Conservation (phyloP, 2,888 invertebrate genomes). For the Ennomos erosarius region DNA sequence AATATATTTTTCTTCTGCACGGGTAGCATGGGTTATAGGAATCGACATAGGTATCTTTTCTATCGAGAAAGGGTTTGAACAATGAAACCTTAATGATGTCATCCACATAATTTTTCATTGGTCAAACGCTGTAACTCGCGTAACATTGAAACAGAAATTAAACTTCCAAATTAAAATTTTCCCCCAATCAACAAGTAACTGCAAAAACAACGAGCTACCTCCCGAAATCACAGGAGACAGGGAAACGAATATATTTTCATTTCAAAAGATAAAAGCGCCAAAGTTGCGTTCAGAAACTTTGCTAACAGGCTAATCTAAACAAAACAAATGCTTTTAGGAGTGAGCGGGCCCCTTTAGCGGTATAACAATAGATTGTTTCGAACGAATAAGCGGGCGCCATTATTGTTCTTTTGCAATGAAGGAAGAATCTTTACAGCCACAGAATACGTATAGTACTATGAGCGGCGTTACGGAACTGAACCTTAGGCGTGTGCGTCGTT, state of each 20-base stretch:
- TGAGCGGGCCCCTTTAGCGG: slow-evolving; percentile 15
- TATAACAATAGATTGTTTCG: slow-evolving; percentile 22
- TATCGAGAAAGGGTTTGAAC: too few species aligned
- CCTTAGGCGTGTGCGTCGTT: too few species aligned
- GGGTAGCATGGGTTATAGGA: too few species aligned
- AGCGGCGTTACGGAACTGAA: too few species aligned
- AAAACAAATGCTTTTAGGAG: slow-evolving; percentile 52
- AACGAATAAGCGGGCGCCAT: not conserved
- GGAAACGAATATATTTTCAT: slow-evolving; percentile 58
- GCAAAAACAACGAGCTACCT: slow-evolving; percentile 15
- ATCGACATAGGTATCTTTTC: too few species aligned
- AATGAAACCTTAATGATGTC: too few species aligned
- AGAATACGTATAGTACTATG: too few species aligned
- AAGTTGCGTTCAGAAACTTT: slow-evolving; percentile 51
- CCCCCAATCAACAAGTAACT: slow-evolving; percentile 13
- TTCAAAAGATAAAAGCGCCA: slow-evolving; percentile 55
- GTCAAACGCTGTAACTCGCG: too few species aligned
- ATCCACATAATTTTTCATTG: too few species aligned
- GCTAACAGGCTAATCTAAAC: slow-evolving; percentile 59
- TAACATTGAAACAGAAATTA: too few species aligned
- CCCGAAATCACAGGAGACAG: slow-evolving; percentile 19
- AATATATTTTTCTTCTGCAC: too few species aligned
- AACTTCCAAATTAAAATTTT: too few species aligned
- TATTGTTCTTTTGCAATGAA: not conserved
- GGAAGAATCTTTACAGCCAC: not conserved